A percentile compares a stretch with the other conserved stretches of the same genome.
Evolutionary conservation across 1,140 invertebrate species (phyloP).

Genomic region (Drosophila subpulchrella): DNA sequence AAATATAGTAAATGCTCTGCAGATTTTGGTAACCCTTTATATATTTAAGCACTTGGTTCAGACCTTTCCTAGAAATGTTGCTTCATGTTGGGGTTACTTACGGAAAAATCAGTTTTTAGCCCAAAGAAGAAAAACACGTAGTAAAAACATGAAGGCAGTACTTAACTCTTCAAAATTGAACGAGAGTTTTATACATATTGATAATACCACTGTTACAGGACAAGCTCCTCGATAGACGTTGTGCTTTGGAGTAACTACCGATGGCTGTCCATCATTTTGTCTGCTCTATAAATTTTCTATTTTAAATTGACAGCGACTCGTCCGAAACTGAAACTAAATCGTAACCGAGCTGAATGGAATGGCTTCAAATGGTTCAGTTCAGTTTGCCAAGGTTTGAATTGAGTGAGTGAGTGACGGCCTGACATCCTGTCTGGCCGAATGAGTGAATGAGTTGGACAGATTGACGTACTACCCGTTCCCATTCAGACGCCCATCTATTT

Average conservation of each 20-base stretch:
- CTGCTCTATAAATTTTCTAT: conserved; percentile 84
- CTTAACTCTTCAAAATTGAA: no score
- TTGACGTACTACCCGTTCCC: conserved; percentile 50
- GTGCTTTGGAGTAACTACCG: conserved; percentile 61
- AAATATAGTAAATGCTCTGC: no score
- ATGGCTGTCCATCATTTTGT: conserved; percentile 82
- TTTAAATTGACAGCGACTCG: conserved; percentile 83
- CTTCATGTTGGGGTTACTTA: no score
- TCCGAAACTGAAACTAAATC: conserved; percentile 81
- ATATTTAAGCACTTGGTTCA: no score
- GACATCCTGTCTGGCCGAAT: conserved; percentile 63
- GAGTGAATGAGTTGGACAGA: conserved; percentile 61
- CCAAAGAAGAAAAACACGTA: no score
- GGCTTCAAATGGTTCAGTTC: conserved; percentile 30
- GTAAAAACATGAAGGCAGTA: no score
- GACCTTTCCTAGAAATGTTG: no score
- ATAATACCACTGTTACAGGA: conserved; percentile 17
- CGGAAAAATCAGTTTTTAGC: no score
- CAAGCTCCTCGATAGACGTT: conserved; percentile 49
- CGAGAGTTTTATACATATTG: no score
- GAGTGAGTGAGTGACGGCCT: conserved; percentile 59
- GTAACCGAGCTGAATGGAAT: conserved; percentile 63
- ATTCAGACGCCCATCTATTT: conserved; percentile 47
- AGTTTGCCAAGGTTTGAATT: conserved; percentile 42
- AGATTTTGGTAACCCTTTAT: no score